Percentiles rank a stretch among this genome's conserved stretches.
Conservation (phyloP, 2,113 vertebrate species). For the Scophthalmus maximus region DNA sequence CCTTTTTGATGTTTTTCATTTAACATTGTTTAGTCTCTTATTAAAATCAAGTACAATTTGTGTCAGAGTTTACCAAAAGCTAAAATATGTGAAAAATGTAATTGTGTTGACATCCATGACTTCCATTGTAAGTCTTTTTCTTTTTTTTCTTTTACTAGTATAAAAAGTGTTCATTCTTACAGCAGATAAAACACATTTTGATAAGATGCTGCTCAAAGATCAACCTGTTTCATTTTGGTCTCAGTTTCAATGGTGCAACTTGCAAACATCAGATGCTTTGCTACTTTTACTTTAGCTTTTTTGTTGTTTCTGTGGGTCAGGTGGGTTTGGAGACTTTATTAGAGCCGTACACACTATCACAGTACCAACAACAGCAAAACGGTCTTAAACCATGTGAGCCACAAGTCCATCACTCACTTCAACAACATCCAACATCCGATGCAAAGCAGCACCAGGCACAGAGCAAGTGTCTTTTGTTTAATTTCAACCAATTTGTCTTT, state of each 20-base stretch:
- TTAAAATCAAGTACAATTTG: not conserved
- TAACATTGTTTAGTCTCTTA: not conserved
- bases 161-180: not conserved
- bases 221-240: not conserved
- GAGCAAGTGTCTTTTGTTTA: too few relatives aligned
- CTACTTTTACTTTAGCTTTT: too few relatives aligned
- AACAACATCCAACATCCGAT: too few relatives aligned
- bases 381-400: too few relatives aligned
- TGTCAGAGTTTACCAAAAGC: not conserved
- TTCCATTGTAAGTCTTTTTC: not conserved
- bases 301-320: not conserved
- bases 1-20: slow-evolving; percentile 3
- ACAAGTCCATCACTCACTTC: too few relatives aligned
- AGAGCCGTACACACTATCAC: too few relatives aligned
- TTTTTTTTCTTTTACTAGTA: not conserved
- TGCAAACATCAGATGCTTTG: not conserved
- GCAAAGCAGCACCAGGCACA: too few relatives aligned
- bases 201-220: slow-evolving; percentile 1
- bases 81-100: not conserved
- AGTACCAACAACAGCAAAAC: too few relatives aligned
- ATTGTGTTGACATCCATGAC: not conserved
- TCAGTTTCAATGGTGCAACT: not conserved
- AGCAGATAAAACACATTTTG: not conserved
- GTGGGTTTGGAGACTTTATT: too few relatives aligned
- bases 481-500: too few relatives aligned